Evolutionary conservation across 2,888 invertebrate genomes (phyloP), one percentile per base, ranked within the genome.

Genomic region (Phymatocera aterrima): DNA sequence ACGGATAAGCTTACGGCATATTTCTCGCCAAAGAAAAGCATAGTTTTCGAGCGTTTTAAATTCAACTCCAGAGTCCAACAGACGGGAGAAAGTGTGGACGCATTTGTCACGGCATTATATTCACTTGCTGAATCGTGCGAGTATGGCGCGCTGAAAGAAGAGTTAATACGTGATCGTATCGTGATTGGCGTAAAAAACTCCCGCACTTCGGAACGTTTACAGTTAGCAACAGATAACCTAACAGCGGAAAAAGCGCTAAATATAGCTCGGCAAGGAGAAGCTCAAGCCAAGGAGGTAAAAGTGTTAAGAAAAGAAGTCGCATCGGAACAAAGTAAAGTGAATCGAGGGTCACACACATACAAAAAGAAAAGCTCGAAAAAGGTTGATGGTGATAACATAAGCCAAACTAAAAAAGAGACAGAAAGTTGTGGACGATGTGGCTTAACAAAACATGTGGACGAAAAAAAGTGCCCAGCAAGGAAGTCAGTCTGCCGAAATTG

Each of bases 91-190:
- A 61, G 43, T 1, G 78, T 81, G 0, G 79, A 81, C n/a, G 8
- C 6, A 43, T 80, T 84, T 34, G 82, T 84, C 24, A 83, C 82
- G 15, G 72, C 74, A 54, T 68, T 84, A 48, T 79, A 84, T 57
- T 68, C 77, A 3, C 43, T 83, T 51, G 82, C 81, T 18, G 81
- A 83, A 34, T 34, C 74, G 37, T 83, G 82, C 65, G 80, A 84
- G 1, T 83, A 81, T 75, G 79, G 79, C 10, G 34, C 43, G 0
- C 68, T 83, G 28, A 81, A 82, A 77, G 84, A 84, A 28, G 82
- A 84, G 31, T 57, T 85, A 15, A 83, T 85, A 10, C 70, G 85
- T 51, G 83, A 85, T 77, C 64, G 80, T 21, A 84, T 85, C 61
- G 80, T 83, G 15, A 83, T 85, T 4, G 84, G 84, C 8, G 82